phyloP scores from a whole-genome alignment of 2,888 invertebrate species.

The Tridacna gigas region DNA sequence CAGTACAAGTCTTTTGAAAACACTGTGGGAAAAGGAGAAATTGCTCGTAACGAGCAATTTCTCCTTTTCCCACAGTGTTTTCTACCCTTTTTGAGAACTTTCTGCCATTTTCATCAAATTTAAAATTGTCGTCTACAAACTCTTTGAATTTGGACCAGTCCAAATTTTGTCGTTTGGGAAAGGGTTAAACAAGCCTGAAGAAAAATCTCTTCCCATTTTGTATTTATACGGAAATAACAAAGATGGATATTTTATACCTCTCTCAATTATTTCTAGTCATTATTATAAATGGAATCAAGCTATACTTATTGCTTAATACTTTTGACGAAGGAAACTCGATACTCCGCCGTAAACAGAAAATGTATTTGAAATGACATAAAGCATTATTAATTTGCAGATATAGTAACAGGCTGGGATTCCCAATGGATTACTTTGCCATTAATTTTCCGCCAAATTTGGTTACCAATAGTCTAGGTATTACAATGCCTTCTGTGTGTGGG shows the following conservation, averaged over 20 bases:
- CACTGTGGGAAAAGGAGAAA: no score
- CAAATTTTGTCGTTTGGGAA: no score
- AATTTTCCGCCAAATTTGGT: neutral
- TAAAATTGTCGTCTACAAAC: no score
- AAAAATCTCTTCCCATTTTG: slow-evolving; percentile 4
- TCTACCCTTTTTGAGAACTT: no score
- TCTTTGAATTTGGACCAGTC: no score
- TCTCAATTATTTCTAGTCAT: slow-evolving; percentile 35
- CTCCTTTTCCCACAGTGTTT: no score
- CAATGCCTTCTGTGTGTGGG: no score
- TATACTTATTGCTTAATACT: neutral
- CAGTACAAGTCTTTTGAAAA: no score
- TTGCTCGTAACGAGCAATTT: no score
- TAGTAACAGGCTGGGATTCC: neutral
- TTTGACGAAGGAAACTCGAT: neutral
- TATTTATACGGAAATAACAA: slow-evolving; percentile 19
- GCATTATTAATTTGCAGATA: slow-evolving; percentile 5
- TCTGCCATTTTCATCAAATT: no score
- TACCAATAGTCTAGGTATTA: neutral
- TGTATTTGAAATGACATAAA: neutral
- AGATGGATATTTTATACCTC: slow-evolving; percentile 26
- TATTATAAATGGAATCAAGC: slow-evolving; percentile 23
- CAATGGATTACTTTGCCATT: neutral
- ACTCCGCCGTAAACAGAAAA: neutral
- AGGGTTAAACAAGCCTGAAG: neutral